Percentiles rank a stretch among this genome's conserved stretches.
phyloP scores from a whole-genome alignment of 2,797 vertebrate genomes.

The Pseudochirops corinnae region DNA sequence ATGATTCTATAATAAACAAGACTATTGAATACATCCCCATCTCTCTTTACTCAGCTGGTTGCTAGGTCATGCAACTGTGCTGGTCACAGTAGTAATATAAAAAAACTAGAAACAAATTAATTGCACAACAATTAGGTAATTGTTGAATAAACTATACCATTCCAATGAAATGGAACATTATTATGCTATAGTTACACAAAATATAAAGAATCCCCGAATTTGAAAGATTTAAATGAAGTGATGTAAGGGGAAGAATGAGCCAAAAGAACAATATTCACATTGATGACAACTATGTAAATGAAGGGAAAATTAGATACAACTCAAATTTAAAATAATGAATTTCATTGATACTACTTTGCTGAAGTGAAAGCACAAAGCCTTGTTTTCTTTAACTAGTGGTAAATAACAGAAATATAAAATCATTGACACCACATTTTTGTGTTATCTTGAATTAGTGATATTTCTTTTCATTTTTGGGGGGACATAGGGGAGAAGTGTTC shows the following conservation, averaged over 20 bases:
- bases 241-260: neutral
- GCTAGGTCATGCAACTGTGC: too few species aligned
- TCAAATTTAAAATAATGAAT: neutral
- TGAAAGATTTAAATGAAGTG: neutral
- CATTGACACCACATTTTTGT: neutral
- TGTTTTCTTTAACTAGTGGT: neutral
- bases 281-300: neutral
- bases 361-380: neutral
- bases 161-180: neutral
- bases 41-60: too few species aligned
- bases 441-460: neutral
- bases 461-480: neutral
- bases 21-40: too few species aligned
- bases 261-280: neutral
- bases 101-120: neutral
- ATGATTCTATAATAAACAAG: too few species aligned
- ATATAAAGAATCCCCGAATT: neutral
- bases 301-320: neutral
- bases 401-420: neutral
- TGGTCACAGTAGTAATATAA: neutral
- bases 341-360: neutral
- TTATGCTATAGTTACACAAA: neutral
- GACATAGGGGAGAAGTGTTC: neutral
- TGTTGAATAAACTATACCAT: neutral
- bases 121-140: neutral